These are phyloP conservation scores for Phymanthus crucifer DNA, from an alignment of 92 coral and sea anemone genomes.

Conservation along the genomic window DNA sequence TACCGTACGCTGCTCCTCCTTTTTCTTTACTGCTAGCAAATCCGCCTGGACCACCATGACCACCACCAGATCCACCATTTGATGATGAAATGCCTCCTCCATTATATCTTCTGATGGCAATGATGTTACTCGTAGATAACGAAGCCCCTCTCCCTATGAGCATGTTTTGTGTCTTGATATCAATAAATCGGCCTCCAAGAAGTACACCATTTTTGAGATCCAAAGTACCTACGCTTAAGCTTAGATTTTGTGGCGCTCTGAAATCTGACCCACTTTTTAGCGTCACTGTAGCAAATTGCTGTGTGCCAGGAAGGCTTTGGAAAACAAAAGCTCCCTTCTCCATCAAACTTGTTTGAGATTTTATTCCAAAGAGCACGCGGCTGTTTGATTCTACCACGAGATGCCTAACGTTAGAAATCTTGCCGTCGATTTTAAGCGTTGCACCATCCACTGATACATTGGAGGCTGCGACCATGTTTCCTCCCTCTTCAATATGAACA, in stretches of 20 bases:
- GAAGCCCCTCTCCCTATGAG: constrained; percentile 88
- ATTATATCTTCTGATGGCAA: constrained; percentile 25
- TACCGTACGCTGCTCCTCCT: constrained; percentile 76
- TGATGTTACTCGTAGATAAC: constrained; percentile 63
- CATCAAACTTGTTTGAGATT: constrained; percentile 84
- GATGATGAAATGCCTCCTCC: constrained; percentile 55
- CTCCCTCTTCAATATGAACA: constrained; percentile 77
- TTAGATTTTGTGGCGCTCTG: constrained; percentile 87
- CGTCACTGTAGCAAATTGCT: constrained; percentile 87
- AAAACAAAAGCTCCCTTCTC: constrained; percentile 58
- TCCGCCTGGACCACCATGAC: constrained; percentile 89
- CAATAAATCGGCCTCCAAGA: constrained; percentile 76
- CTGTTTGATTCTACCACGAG: constrained; percentile 92
- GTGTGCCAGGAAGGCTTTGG: constrained; percentile 86
- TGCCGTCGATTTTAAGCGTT: constrained; percentile 81
- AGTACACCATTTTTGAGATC: constrained; percentile 87
- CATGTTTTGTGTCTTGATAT: constrained; percentile 67
- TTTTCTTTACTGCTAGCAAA: constrained; percentile 35
- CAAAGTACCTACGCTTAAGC: constrained; percentile 60
- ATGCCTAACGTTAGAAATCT: constrained; percentile 84
- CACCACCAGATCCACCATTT: constrained; percentile 89
- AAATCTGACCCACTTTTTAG: constrained; percentile 96
- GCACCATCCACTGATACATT: constrained; percentile 87
- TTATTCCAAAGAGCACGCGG: constrained; percentile 73
- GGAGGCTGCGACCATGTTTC: constrained; percentile 84